phyloP scores from a whole-genome alignment of 2,113 vertebrate species.

The Paratilapia polleni region DNA sequence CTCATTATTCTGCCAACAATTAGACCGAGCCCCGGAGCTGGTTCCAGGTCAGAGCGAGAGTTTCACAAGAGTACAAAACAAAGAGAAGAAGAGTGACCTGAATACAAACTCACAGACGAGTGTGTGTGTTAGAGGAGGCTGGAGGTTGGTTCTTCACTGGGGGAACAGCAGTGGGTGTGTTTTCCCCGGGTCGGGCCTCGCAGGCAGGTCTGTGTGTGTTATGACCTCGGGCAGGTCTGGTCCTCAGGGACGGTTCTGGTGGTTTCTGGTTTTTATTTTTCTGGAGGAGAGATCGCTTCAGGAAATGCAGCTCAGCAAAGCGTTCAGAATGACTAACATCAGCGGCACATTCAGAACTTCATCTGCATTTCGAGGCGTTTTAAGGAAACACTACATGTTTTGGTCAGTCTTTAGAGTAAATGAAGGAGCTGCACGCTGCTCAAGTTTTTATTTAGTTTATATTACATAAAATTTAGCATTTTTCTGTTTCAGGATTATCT shows the following conservation, averaged over 20 bases:
- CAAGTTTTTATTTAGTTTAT: neutral
- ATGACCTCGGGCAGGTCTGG: slow-evolving; percentile 20
- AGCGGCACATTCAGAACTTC: neutral
- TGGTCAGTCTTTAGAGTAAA: neutral
- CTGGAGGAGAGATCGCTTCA: neutral
- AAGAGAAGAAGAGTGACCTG: slow-evolving; percentile 25
- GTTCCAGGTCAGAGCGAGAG: slow-evolving; percentile 44
- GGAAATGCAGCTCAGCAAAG: neutral
- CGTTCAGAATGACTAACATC: neutral
- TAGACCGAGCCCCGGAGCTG: slow-evolving; percentile 53
- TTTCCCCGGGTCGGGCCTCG: slow-evolving; percentile 12
- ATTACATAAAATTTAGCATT: neutral
- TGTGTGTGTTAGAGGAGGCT: neutral
- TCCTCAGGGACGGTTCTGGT: neutral
- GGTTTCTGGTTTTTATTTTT: slow-evolving; percentile 6
- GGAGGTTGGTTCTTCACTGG: neutral
- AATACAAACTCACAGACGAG: slow-evolving; percentile 4
- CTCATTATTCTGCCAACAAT: slow-evolving; percentile 51
- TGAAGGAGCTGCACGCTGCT: neutral
- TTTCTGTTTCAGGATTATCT: neutral
- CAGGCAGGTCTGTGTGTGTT: slow-evolving; percentile 26
- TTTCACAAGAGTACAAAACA: slow-evolving; percentile 20
- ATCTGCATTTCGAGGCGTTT: neutral
- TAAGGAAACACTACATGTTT: too few relatives aligned
- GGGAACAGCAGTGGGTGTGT: slow-evolving; percentile 3